A percentile compares a stretch with the other conserved stretches of the same genome.
These are phyloP conservation scores for Centropus bengalensis DNA, from an alignment of 2,113 vertebrate species.

Conservation along the genomic window DNA sequence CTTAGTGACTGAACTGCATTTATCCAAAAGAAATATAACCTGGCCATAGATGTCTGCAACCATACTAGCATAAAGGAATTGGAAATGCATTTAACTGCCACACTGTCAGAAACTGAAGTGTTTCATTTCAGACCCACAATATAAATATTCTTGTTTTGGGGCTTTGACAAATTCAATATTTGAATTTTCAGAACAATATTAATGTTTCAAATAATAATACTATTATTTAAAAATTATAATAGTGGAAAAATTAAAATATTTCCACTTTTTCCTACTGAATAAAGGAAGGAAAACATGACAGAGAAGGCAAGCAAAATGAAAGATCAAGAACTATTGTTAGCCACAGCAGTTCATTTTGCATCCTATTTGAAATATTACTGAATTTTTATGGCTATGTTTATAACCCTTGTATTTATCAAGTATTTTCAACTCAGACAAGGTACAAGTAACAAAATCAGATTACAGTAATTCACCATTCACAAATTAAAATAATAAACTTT, in stretches of 20 bases:
- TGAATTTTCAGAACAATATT: background rate
- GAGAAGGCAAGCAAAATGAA: background rate
- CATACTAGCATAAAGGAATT: background rate
- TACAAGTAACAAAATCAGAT: background rate
- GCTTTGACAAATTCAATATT: background rate
- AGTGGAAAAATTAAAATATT: background rate
- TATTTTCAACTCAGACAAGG: background rate
- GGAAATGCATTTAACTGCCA: background rate
- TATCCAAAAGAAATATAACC: background rate
- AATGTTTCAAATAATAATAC: no score
- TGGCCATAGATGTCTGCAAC: background rate
- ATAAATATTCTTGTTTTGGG: background rate
- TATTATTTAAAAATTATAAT: no score
- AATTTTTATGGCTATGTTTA: background rate
- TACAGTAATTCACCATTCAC: background rate
- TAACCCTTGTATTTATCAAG: background rate
- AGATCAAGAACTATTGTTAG: background rate
- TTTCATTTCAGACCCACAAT: background rate
- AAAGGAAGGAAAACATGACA: background rate
- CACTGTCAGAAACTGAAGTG: background rate
- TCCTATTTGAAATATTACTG: background rate
- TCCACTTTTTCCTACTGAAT: background rate
- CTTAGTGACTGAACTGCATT: background rate
- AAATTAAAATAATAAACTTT: background rate
- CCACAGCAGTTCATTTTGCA: background rate